Conservation (phyloP, 2,113 vertebrate genomes). For the Oceanodroma tethys region DNA sequence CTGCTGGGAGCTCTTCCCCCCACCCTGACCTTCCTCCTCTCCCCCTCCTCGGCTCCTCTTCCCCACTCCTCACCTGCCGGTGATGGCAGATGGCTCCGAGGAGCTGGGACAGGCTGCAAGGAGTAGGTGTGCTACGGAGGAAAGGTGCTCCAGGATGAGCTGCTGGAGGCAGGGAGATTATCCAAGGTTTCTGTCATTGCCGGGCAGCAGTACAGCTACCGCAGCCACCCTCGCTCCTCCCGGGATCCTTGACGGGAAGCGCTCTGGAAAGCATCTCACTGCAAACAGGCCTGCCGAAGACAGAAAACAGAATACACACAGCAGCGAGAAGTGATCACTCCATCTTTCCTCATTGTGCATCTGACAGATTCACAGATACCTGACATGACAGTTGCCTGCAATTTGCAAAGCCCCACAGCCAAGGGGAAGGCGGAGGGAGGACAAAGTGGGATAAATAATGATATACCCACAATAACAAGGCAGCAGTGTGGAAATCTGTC, state of each 20-base stretch:
- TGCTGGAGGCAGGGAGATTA: background rate
- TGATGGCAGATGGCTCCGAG: background rate
- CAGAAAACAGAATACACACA: background rate
- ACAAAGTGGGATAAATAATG: background rate
- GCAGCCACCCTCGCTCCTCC: background rate
- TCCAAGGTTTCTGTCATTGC: background rate
- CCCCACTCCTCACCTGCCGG: background rate
- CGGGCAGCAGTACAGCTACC: rapidly evolving
- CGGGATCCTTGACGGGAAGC: rapidly evolving
- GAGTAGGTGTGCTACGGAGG: background rate
- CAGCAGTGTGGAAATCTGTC: constrained; percentile 16
- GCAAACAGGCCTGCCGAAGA: background rate
- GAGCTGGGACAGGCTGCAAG: background rate
- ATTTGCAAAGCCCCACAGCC: background rate
- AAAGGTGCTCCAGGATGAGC: background rate
- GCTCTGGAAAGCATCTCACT: background rate
- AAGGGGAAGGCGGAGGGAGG: background rate
- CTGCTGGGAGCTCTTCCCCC: background rate
- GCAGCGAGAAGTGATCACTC: background rate
- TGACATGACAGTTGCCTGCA: background rate
- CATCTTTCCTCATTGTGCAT: background rate
- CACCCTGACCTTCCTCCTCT: background rate
- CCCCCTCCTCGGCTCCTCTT: background rate
- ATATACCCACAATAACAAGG: background rate
- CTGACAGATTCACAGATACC: background rate